Evolutionary conservation across 2,797 vertebrate species (phyloP).

Genomic region (Melanotaenia parkinsoni): DNA sequence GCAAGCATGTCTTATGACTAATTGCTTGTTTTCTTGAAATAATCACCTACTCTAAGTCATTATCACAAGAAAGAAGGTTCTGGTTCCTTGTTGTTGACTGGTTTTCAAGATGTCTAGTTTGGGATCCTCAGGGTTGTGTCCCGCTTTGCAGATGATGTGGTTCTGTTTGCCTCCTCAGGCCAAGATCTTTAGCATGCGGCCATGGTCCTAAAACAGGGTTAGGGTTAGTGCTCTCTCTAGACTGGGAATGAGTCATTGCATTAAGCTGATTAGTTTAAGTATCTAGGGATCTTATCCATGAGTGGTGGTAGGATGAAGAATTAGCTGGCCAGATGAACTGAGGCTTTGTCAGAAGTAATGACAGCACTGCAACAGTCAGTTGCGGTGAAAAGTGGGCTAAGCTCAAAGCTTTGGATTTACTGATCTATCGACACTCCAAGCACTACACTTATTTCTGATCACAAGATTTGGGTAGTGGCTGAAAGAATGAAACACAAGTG

Average conservation of each 20-base stretch:
- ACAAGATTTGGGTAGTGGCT: background rate
- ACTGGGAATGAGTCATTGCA: background rate
- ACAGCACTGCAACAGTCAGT: background rate
- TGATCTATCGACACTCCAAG: background rate
- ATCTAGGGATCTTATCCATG: background rate
- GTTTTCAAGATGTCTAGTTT: background rate
- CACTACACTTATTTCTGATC: background rate
- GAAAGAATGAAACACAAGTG: background rate
- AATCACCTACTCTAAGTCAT: background rate
- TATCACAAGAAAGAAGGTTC: background rate
- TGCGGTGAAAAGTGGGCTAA: background rate
- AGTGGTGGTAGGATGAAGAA: background rate
- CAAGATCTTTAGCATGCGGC: too few relatives aligned
- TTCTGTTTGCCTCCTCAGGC: background rate
- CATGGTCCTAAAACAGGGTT: too few relatives aligned
- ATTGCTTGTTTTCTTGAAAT: background rate
- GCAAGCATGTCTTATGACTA: background rate
- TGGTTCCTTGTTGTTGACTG: background rate
- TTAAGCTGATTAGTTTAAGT: background rate
- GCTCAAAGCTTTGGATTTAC: background rate
- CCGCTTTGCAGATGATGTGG: too few relatives aligned
- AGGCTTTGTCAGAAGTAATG: background rate
- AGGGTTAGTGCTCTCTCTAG: too few relatives aligned
- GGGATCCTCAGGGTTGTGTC: background rate
- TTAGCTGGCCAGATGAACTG: background rate